Percentiles rank a stretch among this genome's conserved stretches.
These are phyloP conservation scores for Philopotamus ludificatus DNA, from an alignment of 1,140 invertebrate genomes.

Conservation along the genomic window DNA sequence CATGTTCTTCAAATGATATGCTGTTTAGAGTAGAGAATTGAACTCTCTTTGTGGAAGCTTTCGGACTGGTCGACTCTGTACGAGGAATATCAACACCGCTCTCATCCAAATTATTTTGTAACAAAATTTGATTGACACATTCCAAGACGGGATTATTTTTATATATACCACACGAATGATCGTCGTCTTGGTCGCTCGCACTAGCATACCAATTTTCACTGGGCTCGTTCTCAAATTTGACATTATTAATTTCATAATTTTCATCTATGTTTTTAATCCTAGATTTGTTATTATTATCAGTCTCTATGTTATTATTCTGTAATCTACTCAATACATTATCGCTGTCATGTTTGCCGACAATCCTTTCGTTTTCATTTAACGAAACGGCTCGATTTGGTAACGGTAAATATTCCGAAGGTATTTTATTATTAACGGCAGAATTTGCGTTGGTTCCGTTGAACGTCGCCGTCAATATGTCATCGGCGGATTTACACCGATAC, in stretches of 20 bases:
- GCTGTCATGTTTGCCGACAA: background rate
- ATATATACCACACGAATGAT: conserved; percentile 61
- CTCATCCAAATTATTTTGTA: conserved; percentile 59
- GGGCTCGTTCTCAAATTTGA: conserved; percentile 47
- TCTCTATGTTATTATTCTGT: conserved; percentile 16
- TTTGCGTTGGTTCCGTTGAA: conserved; percentile 46
- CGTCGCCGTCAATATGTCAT: conserved; percentile 46
- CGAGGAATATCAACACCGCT: conserved; percentile 54
- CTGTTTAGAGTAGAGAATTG: conserved; percentile 56
- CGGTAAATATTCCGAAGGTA: conserved; percentile 48
- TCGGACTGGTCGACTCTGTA: conserved; percentile 53
- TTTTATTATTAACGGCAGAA: conserved; percentile 49
- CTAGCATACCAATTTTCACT: conserved; percentile 70
- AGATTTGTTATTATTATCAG: conserved; percentile 37
- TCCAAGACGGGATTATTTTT: conserved; percentile 75
- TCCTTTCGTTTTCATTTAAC: background rate
- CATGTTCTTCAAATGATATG: conserved; percentile 55
- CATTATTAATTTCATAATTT: conserved; percentile 33
- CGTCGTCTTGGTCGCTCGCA: conserved; percentile 68
- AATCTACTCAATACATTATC: conserved; percentile 11
- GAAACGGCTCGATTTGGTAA: conserved; percentile 22
- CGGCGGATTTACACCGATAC: conserved; percentile 49
- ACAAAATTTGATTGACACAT: conserved; percentile 74
- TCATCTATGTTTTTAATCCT: conserved; percentile 48
- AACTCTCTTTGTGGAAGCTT: conserved; percentile 53